A percentile compares a stretch with the other conserved stretches of the same genome.
phyloP scores from a whole-genome alignment of 2,797 vertebrate species.

The Mycteria americana region DNA sequence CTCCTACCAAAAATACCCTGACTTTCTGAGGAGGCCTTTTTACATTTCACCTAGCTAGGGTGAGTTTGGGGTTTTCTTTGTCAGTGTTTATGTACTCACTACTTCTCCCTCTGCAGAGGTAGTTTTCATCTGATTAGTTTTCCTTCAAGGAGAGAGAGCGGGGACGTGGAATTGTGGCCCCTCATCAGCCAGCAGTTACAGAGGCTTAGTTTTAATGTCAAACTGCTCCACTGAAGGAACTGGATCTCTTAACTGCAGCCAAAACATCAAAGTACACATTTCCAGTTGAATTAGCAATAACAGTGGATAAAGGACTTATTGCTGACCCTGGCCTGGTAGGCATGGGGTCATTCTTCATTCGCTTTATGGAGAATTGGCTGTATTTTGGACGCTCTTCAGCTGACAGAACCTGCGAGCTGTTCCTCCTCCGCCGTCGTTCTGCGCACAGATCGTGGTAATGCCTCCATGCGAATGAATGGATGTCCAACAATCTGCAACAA shows the following conservation, averaged over 20 bases:
- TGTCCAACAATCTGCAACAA: neutral
- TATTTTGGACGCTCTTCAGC: neutral
- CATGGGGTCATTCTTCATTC: neutral
- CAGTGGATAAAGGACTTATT: neutral
- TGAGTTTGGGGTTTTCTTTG: neutral
- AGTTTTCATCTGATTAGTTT: neutral
- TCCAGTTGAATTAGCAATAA: neutral
- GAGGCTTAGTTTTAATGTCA: neutral
- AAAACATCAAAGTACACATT: accelerated
- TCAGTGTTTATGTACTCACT: neutral
- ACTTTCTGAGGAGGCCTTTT: neutral
- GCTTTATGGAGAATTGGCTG: neutral
- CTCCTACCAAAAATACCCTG: neutral
- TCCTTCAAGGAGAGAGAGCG: neutral
- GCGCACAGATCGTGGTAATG: accelerated
- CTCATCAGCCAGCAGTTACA: neutral
- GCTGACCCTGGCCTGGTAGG: neutral
- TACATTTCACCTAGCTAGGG: neutral
- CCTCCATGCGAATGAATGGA: neutral
- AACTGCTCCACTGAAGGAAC: neutral
- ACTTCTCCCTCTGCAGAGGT: neutral
- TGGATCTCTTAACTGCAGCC: neutral
- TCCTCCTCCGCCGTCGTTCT: neutral
- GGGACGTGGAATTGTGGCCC: neutral
- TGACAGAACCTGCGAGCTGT: neutral